Base-by-base conservation (phyloP, 2,113 vertebrate species). In the Ailuropoda melanoleuca region DNA sequence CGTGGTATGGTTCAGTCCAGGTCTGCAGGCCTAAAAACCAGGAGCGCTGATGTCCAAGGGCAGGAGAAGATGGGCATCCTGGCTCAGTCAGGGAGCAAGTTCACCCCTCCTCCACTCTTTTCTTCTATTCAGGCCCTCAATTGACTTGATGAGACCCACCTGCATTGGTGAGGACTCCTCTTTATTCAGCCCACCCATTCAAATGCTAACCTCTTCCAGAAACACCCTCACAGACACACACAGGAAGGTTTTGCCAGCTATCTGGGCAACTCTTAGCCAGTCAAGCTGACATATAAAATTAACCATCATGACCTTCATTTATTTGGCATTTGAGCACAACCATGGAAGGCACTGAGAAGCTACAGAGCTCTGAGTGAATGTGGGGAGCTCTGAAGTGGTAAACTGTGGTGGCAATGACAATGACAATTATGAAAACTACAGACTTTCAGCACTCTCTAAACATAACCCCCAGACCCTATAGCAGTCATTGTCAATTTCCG, bases 391-490 rank as follows among this genome's bases (percentile, higher is more conserved):
- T 50, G 39, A 46, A 46, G 31, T 58, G 48, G 53, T n/a, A 29
- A 53, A n/a, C 66, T 37, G 37, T 15, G 24, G 60, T 18, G 48
- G 26, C 3, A 31, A 50, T 6, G 18, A 53, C 1, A 26, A 75
- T 9, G 62, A 39, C 15, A 43, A 34, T 31, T 58, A 60, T 3
- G 34, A 55, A 83, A 86, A 2, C 4, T 14, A 39, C 31, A 66
- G 26, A 84, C 48, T 68, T 58, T 24, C 43, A 77, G 56, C n/a
- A 1, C 3, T 62, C 17, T 68, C 2, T 56, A 39, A 78, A 53
- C 2, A 2, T 17, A 9, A 66, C 1, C 5, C 6, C 17, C 17
- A n/a, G 66, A 21, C 23, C 31, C 19, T 1, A 15, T 15, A 11
- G 48, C 9, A 46, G 29, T 66, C 70, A 11, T 19, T 37, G 56